Evolutionary conservation across 2,888 invertebrate genomes (phyloP).

Genomic region (Eupithecia inturbata): DNA sequence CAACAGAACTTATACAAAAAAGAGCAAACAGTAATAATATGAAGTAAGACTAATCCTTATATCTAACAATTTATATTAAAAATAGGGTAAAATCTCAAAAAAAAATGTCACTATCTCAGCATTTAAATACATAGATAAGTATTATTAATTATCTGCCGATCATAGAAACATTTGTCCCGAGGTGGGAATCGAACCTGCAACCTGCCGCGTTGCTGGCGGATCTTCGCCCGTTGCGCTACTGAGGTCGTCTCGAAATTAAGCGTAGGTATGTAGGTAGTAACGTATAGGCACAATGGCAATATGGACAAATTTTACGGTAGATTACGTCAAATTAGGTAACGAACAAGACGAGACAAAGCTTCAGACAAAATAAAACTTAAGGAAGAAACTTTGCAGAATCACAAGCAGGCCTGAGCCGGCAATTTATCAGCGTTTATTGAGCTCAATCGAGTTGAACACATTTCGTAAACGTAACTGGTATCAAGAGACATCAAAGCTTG

Average conservation of each 20-base stretch:
- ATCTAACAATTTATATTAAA: too few relatives aligned
- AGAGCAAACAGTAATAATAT: too few relatives aligned
- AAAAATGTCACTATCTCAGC: too few relatives aligned
- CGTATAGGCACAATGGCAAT: neutral
- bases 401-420: neutral
- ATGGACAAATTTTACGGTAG: neutral
- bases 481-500: conserved; percentile 33
- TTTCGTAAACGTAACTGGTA: conserved; percentile 25
- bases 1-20: too few relatives aligned
- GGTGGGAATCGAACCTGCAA: neutral
- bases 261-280: neutral
- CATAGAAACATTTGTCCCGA: neutral
- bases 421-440: conserved; percentile 16
- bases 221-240: neutral
- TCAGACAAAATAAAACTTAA: neutral
- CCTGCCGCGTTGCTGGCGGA: neutral
- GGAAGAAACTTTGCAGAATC: neutral
- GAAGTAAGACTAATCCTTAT: too few relatives aligned
- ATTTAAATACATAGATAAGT: too few relatives aligned
- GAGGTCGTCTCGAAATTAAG: neutral
- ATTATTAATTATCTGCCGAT: too few relatives aligned
- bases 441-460: conserved; percentile 26
- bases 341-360: neutral
- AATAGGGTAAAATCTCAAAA: too few relatives aligned
- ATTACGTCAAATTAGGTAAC: neutral